These are phyloP conservation scores for Plestiodon gilberti DNA, from an alignment of 2,113 vertebrate genomes.

Conservation along the genomic window DNA sequence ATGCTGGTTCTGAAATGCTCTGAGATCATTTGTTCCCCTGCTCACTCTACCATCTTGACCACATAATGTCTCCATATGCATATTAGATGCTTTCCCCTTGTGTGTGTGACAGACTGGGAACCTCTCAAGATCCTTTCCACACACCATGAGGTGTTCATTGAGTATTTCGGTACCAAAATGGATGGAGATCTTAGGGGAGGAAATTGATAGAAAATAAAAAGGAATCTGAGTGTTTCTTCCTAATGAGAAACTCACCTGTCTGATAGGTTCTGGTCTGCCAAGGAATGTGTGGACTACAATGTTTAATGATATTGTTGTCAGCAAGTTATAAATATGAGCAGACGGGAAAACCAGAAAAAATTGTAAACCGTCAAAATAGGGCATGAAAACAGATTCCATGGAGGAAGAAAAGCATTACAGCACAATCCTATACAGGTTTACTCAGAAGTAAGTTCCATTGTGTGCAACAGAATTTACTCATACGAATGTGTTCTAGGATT, in stretches of 20 bases:
- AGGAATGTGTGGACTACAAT: conserved; percentile 10
- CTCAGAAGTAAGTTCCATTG: too few species aligned
- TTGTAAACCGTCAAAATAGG: neutral
- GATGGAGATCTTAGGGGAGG: neutral
- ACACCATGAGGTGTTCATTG: neutral
- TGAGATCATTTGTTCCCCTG: neutral
- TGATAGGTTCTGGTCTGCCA: neutral
- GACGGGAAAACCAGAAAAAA: conserved; percentile 20
- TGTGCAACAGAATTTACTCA: too few species aligned
- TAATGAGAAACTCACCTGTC: conserved; percentile 28
- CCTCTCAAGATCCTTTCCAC: neutral
- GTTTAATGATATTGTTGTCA: neutral
- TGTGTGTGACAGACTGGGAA: neutral
- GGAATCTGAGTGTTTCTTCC: neutral
- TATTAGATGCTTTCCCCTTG: neutral
- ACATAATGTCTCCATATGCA: neutral
- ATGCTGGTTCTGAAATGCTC: too few species aligned
- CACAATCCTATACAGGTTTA: too few species aligned
- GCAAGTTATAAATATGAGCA: conserved; percentile 17
- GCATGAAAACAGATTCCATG: conserved; percentile 19
- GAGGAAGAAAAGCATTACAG: neutral
- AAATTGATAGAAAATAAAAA: neutral
- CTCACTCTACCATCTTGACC: neutral
- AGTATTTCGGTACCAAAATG: neutral
- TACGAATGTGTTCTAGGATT: too few species aligned